Evolutionary conservation across 2,113 vertebrate genomes (phyloP).

Genomic region (Illadopsis cleaveri): DNA sequence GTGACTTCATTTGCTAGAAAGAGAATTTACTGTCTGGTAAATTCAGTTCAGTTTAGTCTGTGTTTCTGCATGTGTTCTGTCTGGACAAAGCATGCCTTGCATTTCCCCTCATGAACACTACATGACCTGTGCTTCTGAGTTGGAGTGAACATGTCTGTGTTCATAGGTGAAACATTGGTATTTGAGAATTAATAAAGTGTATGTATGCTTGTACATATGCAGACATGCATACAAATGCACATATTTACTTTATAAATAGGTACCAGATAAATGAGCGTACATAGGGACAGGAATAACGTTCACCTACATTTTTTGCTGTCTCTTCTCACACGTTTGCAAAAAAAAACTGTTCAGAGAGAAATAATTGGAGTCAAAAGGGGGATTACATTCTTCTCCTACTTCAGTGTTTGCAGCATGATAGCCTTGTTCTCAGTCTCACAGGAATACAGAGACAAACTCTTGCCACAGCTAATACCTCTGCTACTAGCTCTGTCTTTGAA

Average conservation of each 20-base stretch:
- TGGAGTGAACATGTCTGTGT: fast-evolving
- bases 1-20: neutral
- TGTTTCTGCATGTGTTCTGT: neutral
- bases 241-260: neutral
- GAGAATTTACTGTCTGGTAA: neutral
- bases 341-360: neutral
- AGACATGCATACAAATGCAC: neutral
- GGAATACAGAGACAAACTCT: neutral
- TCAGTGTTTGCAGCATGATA: neutral
- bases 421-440: neutral
- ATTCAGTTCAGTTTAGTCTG: neutral
- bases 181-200: neutral
- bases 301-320: neutral
- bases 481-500: neutral
- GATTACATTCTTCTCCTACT: neutral
- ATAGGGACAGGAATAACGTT: neutral
- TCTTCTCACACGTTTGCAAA: neutral
- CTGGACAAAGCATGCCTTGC: neutral
- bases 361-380: neutral
- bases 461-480: neutral
- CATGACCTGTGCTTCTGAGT: neutral
- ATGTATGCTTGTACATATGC: too few relatives aligned
- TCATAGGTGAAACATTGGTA: neutral
- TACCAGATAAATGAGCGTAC: neutral
- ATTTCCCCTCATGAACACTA: neutral